Evolutionary conservation across 2,888 invertebrate species (phyloP).

Genomic region (Plusia festucae): DNA sequence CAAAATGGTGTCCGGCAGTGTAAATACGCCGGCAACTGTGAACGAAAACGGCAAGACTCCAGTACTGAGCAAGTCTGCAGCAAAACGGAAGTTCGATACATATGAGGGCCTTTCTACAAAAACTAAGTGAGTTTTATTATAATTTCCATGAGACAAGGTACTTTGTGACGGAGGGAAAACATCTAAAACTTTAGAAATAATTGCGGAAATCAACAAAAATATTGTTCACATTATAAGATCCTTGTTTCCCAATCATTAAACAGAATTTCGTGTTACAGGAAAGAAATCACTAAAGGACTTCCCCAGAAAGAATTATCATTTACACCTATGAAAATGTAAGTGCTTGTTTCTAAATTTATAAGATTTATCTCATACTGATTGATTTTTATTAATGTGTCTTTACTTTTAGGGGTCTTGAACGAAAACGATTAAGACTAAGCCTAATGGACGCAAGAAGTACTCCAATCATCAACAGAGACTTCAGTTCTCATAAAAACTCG

Average conservation of each 20-base stretch:
- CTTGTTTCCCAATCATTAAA: no score
- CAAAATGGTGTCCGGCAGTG: constrained; percentile 92
- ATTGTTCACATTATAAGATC: no score
- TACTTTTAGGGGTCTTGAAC: constrained; percentile 79
- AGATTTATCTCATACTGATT: not conserved
- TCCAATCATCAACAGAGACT: constrained; percentile 78
- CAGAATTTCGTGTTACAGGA: constrained; percentile 81
- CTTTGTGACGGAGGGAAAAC: not conserved
- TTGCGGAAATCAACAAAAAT: no score
- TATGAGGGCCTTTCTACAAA: constrained; percentile 90
- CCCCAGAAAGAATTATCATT: constrained; percentile 90
- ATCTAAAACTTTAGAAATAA: no score
- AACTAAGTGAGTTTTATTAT: constrained; percentile 89
- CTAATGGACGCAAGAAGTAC: constrained; percentile 83
- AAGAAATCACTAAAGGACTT: constrained; percentile 90
- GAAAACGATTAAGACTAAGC: constrained; percentile 85
- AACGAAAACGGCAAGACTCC: constrained; percentile 87
- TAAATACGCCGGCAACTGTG: constrained; percentile 87
- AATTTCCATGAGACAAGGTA: not conserved
- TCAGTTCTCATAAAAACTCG: constrained; percentile 76
- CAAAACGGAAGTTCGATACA: constrained; percentile 91
- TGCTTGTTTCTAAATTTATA: constrained; percentile 41
- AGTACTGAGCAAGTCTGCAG: constrained; percentile 89
- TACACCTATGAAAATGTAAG: constrained; percentile 91
- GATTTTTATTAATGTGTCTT: constrained; percentile 2